Evolutionary conservation across 2,113 vertebrate genomes (phyloP).

Genomic region (Corvus hawaiiensis): DNA sequence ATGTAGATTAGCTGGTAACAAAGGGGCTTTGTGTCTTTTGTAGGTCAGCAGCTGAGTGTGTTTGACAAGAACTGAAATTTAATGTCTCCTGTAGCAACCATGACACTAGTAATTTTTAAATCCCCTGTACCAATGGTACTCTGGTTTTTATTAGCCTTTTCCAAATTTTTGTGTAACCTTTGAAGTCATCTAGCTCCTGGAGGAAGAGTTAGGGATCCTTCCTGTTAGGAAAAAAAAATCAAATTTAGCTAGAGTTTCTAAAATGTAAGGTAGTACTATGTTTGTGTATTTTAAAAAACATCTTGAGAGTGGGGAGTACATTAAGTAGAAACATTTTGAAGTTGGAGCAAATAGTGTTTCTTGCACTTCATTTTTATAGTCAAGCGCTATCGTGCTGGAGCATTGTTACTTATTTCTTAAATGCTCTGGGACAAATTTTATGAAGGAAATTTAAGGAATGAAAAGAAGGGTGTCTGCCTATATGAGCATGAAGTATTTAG

Average conservation of each 20-base stretch:
- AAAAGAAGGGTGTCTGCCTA: not conserved
- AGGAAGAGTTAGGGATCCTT: not conserved
- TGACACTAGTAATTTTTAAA: conserved; percentile 23
- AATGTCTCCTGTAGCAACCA: conserved; percentile 48
- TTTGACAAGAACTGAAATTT: conserved; percentile 62
- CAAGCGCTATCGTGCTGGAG: not conserved
- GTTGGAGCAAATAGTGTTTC: not conserved
- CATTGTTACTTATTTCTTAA: not conserved
- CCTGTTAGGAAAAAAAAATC: not conserved
- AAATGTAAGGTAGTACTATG: not conserved
- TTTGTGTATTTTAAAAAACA: not conserved
- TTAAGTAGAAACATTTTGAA: not conserved
- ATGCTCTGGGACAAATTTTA: not conserved
- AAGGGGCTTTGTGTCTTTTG: conserved; percentile 58
- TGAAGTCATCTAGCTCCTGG: not conserved
- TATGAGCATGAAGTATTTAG: not conserved
- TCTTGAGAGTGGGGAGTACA: not conserved
- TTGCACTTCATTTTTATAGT: not conserved
- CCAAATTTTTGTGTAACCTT: not conserved
- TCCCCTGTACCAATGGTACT: not conserved
- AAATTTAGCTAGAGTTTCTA: not conserved
- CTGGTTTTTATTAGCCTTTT: not conserved
- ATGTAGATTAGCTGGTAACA: conserved; percentile 57
- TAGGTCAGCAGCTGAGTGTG: conserved; percentile 55
- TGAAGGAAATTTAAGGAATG: not conserved